Percentiles rank a stretch among this genome's conserved stretches.
Evolutionary conservation across 1,140 invertebrate genomes (phyloP).

Genomic region (Heliconius congener): DNA sequence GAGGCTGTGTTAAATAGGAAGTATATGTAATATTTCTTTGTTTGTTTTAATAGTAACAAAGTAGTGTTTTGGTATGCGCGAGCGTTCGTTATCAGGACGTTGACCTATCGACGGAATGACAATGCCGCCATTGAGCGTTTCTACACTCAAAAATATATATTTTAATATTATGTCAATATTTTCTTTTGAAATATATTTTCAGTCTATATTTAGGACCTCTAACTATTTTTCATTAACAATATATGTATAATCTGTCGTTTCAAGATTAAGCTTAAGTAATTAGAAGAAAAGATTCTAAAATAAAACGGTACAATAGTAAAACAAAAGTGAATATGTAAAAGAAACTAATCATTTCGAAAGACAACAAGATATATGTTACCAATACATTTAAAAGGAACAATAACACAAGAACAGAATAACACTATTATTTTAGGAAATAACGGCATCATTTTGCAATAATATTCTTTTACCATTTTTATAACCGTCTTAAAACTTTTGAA

Average conservation of each 20-base stretch:
- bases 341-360: neutral
- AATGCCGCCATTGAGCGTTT: neutral
- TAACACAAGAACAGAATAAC: neutral
- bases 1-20: neutral
- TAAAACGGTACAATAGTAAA: neutral
- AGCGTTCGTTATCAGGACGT: slow-evolving; percentile 21
- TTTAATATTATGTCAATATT: neutral
- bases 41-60: slow-evolving; percentile 9
- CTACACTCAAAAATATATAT: neutral
- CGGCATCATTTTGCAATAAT: neutral
- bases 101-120: slow-evolving; percentile 13
- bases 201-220: neutral
- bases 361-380: neutral
- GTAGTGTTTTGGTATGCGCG: slow-evolving; percentile 10
- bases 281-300: neutral
- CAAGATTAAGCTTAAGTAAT: neutral
- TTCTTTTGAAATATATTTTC: neutral
- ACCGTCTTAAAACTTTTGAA: neutral
- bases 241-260: neutral
- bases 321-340: neutral
- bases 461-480: neutral
- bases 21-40: slow-evolving; percentile 7
- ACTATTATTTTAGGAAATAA: slow-evolving; percentile 13
- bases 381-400: neutral
- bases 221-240: too few relatives aligned